phyloP scores from a whole-genome alignment of 2,113 vertebrate genomes.

The Cisticola juncidis region DNA sequence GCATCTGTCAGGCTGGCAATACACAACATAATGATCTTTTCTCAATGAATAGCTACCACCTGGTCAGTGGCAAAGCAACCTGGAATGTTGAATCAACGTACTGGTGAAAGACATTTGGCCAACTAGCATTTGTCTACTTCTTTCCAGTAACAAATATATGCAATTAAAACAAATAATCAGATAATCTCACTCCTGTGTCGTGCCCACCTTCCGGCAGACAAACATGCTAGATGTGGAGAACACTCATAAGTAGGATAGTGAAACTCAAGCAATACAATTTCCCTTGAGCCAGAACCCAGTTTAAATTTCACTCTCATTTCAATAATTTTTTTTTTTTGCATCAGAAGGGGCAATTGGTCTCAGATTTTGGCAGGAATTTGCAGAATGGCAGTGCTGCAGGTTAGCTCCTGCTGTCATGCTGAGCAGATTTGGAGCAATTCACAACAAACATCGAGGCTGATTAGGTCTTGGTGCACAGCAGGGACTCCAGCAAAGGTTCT shows the following conservation, averaged over 20 bases:
- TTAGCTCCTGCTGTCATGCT: neutral
- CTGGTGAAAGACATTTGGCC: neutral
- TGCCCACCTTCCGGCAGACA: neutral
- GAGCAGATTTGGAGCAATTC: neutral
- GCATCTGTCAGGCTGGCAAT: neutral
- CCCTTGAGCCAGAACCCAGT: neutral
- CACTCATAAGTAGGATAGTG: fast-evolving
- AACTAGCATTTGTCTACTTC: neutral
- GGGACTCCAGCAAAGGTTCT: neutral
- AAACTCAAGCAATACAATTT: neutral
- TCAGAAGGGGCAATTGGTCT: neutral
- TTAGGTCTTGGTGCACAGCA: neutral
- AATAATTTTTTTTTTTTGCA: neutral
- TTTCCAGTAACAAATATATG: neutral
- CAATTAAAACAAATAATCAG: neutral
- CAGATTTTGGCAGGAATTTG: neutral
- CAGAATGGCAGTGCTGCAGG: neutral
- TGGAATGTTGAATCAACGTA: neutral
- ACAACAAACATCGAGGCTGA: fast-evolving
- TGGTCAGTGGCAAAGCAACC: neutral
- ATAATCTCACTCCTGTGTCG: neutral
- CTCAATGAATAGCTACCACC: neutral
- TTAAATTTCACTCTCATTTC: neutral
- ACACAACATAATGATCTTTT: neutral
- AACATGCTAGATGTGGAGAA: fast-evolving